Evolutionary conservation across 2,888 invertebrate genomes (phyloP), one percentile per base, ranked within the genome.

Genomic region (Horisme vitalbata): DNA sequence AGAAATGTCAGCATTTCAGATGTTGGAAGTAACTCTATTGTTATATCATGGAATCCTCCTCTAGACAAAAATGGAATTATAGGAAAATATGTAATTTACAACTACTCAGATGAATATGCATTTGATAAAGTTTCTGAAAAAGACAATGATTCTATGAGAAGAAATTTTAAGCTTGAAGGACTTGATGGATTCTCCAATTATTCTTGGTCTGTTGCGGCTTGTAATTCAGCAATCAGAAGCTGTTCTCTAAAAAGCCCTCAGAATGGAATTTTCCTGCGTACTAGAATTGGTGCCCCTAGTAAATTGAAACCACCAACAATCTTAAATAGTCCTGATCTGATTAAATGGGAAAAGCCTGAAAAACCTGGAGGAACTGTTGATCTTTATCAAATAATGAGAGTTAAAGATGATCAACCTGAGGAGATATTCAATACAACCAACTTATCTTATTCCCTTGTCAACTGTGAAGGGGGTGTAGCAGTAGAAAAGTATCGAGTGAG

Each of bases 41-140:
- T 83, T 5, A 77, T 95, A 33, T 83, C 87, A 26, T 95, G 95
- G 96, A 79, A 91, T 57, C 91, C 93, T 23, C 97, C 97, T 0
- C 65, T 80, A 1, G 84, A 91, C 12, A 91, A 91, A 63, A 97
- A 97, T 83, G 97, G 97, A 0, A 85, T 92, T 11, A 88, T 96
- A 38, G 91, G 91, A 20, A 91, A 92, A 60, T 96, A 95, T 77
- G 83, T 90, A 4, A 87, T 96, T 52, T 73, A 70, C 43, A 86
- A 90, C 53, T 91, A 91, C 70, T 86, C 58, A 15, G 59, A 63
- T 45, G 66, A 77, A 52, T 61, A 71, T 36, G 53, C 53, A 55
- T 61, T 63, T 45, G 71, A 72, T 28, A 72, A 66, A 53, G 68
- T 75, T n/a, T 30, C 67, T 44, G 72, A 71, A 44, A 72, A 68